phyloP scores from a whole-genome alignment of 2,113 vertebrate genomes.

The Etheostoma cragini region DNA sequence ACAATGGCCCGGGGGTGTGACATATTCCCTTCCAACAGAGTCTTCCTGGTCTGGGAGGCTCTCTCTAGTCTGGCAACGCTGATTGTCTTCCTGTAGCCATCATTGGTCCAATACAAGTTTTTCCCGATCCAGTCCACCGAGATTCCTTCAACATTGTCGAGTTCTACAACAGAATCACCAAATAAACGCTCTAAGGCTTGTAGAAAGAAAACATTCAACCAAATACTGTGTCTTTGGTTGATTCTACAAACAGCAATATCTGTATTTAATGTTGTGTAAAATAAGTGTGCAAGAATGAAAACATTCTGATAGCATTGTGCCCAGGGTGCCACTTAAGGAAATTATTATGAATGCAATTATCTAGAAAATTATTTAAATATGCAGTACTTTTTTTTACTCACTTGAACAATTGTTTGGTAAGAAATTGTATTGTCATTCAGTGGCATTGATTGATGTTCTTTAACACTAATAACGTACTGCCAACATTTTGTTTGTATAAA shows the following conservation, averaged over 20 bases:
- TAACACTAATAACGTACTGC: not conserved
- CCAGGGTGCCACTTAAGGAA: not conserved
- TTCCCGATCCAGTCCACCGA: conserved; percentile 99
- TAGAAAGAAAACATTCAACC: not conserved
- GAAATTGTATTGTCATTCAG: not conserved
- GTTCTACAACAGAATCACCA: conserved; percentile 81
- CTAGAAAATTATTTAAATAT: not conserved
- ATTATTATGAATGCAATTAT: not conserved
- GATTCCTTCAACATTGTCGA: conserved; percentile 98
- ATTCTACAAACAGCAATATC: not conserved
- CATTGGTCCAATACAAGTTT: conserved; percentile 98
- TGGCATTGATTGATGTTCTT: not conserved
- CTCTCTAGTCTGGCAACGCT: conserved; percentile 94
- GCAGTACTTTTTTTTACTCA: not conserved
- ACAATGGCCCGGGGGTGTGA: conserved; percentile 97
- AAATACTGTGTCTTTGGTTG: not conserved
- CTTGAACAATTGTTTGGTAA: not conserved
- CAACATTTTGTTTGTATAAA: no score
- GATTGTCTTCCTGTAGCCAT: conserved; percentile 97
- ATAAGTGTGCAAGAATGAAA: not conserved
- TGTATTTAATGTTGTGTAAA: not conserved
- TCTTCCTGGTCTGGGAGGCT: conserved; percentile 94
- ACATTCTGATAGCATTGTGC: not conserved
- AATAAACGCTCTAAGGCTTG: not conserved
- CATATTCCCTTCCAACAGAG: conserved; percentile 95